Evolutionary conservation across 2,797 vertebrate species (phyloP).

Genomic region (Myotis planiceps): DNA sequence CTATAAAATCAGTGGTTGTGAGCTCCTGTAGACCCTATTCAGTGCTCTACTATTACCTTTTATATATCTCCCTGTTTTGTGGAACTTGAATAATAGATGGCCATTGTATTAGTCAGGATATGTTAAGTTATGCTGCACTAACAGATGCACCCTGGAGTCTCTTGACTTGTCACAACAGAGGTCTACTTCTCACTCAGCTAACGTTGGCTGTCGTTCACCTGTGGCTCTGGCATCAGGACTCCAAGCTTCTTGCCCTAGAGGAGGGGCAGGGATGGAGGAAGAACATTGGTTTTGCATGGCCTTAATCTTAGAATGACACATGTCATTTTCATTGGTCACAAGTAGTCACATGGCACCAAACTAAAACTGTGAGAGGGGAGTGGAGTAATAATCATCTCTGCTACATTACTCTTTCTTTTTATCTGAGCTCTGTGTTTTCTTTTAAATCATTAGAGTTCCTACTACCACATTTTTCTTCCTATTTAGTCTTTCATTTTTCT

Average conservation of each 20-base stretch:
- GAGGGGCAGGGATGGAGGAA: background rate
- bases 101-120: background rate
- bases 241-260: background rate
- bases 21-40: background rate
- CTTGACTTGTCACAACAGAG: background rate
- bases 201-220: background rate
- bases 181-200: background rate
- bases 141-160: background rate
- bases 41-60: background rate
- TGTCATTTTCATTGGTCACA: background rate
- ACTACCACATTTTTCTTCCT: background rate
- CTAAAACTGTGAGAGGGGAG: background rate
- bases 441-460: background rate
- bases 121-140: background rate
- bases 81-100: background rate
- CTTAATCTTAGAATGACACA: background rate
- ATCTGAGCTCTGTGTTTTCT: background rate
- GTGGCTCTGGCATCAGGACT: background rate
- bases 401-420: background rate
- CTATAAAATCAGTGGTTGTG: background rate
- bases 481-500: background rate
- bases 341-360: background rate
- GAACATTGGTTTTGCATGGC: background rate
- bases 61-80: background rate
- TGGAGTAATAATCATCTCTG: background rate